Evolutionary conservation across 2,113 vertebrate genomes (phyloP).

Genomic region (Serilophus lunatus): DNA sequence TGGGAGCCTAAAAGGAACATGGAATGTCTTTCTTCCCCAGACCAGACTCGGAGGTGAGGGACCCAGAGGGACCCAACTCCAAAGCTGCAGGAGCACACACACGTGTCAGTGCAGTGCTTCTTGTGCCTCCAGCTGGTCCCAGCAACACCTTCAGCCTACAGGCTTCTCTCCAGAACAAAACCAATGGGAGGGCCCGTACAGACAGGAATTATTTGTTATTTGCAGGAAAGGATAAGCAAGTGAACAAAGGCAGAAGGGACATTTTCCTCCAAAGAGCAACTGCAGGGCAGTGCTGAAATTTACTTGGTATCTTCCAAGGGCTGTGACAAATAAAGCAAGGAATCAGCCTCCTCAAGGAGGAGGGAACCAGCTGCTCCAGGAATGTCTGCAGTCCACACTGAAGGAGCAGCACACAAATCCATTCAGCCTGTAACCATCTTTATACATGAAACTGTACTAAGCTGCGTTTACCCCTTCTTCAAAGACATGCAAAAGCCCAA

Average conservation of each 20-base stretch:
- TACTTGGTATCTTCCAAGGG: accelerated
- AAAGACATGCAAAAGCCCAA: neutral
- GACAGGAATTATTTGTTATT: neutral
- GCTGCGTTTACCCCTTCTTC: neutral
- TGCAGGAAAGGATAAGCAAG: neutral
- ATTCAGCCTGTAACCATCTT: neutral
- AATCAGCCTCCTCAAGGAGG: neutral
- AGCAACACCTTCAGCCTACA: neutral
- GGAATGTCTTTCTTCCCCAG: neutral
- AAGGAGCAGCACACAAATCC: neutral
- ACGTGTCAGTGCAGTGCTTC: accelerated
- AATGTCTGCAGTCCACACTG: neutral
- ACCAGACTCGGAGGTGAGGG: neutral
- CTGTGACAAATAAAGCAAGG: neutral
- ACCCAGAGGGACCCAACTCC: neutral
- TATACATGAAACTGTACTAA: neutral
- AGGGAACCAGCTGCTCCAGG: neutral
- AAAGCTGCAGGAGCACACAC: accelerated
- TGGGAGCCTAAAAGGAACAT: accelerated
- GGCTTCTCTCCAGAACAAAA: neutral
- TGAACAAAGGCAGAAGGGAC: neutral
- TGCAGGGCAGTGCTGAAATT: neutral
- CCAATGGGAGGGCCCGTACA: neutral
- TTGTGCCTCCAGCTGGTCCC: accelerated
- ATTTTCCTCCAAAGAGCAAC: neutral